phyloP scores from a whole-genome alignment of 2,888 invertebrate genomes.

The Tinea semifulvella region DNA sequence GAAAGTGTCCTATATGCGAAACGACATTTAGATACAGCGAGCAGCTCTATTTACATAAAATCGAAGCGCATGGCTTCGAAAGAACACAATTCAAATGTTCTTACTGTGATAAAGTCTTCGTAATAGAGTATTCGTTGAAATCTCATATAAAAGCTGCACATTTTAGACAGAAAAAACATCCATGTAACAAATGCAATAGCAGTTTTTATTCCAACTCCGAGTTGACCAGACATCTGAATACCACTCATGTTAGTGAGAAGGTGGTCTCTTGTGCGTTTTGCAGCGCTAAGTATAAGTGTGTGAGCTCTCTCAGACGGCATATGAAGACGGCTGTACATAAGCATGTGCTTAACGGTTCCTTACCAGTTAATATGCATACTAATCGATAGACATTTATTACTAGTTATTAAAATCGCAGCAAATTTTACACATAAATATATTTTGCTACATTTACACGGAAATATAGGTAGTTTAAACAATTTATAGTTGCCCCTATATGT shows the following conservation, averaged over 20 bases:
- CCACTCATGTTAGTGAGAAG: slow-evolving; percentile 4
- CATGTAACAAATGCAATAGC: slow-evolving; percentile 12
- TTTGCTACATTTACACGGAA: too few relatives aligned
- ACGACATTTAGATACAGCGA: background rate
- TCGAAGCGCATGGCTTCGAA: slow-evolving; percentile 10
- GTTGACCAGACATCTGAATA: slow-evolving; percentile 11
- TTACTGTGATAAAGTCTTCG: slow-evolving; percentile 46
- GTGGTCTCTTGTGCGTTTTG: background rate
- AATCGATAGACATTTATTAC: too few relatives aligned
- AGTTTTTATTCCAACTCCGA: slow-evolving; percentile 11
- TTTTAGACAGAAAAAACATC: slow-evolving; percentile 10
- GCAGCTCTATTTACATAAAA: slow-evolving; percentile 6
- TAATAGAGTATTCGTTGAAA: slow-evolving; percentile 20
- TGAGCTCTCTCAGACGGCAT: slow-evolving; percentile 6
- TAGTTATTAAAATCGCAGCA: too few relatives aligned
- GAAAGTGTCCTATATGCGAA: slow-evolving; percentile 10
- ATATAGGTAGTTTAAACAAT: too few relatives aligned
- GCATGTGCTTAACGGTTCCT: background rate
- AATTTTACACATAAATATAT: too few relatives aligned
- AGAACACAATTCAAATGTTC: slow-evolving; percentile 41
- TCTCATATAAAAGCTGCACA: slow-evolving; percentile 7
- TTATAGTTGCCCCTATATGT: too few relatives aligned
- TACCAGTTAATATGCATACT: too few relatives aligned
- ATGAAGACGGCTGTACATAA: slow-evolving; percentile 11
- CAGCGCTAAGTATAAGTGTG: slow-evolving; percentile 4